Conservation (phyloP, 2,797 vertebrate species). For the Neosalanx taihuensis region DNA sequence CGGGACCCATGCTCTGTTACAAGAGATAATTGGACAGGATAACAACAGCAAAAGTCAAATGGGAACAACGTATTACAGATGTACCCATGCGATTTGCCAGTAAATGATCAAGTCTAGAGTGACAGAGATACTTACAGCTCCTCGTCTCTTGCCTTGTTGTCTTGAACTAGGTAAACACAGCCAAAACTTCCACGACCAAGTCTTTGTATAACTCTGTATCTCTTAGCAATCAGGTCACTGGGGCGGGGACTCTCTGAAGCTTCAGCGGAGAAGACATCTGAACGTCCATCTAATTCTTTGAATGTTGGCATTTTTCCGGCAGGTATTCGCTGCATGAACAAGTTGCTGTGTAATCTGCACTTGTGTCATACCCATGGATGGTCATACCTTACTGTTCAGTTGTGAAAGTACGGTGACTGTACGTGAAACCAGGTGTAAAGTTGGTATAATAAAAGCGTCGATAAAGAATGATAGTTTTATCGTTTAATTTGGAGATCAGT, state of each 20-base stretch:
- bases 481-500: too few species aligned
- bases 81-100: neutral
- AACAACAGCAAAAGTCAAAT: neutral
- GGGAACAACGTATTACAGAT: slow-evolving; percentile 1
- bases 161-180: slow-evolving; percentile 76
- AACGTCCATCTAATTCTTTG: neutral
- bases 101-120: neutral
- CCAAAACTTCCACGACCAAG: slow-evolving; percentile 81
- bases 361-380: too few species aligned
- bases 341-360: too few species aligned
- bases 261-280: slow-evolving; percentile 13
- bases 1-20: too few species aligned
- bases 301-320: neutral
- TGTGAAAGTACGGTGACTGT: too few species aligned
- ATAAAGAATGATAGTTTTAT: too few species aligned
- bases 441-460: too few species aligned
- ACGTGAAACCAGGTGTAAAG: too few species aligned
- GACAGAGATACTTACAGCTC: slow-evolving; percentile 73
- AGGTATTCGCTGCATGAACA: neutral
- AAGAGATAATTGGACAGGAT: neutral
- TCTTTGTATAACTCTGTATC: slow-evolving; percentile 69
- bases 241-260: slow-evolving; percentile 39
- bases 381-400: too few species aligned
- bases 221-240: slow-evolving; percentile 65
- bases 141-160: slow-evolving; percentile 72